Conservation (phyloP, 2,888 invertebrate genomes). For the Homarus gammarus region DNA sequence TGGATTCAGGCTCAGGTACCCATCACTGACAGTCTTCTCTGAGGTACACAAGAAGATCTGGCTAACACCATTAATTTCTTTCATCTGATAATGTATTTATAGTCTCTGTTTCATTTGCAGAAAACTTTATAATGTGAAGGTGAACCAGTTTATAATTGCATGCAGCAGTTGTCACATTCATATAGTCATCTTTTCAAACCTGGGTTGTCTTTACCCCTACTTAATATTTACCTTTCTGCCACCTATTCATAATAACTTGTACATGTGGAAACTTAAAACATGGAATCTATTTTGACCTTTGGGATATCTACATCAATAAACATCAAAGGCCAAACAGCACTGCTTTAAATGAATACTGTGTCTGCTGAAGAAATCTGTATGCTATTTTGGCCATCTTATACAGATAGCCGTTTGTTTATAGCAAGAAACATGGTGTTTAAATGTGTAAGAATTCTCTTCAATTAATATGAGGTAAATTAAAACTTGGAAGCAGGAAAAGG, state of each 20-base stretch:
- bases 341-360: too few relatives aligned
- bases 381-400: too few relatives aligned
- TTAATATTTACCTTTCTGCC: neutral
- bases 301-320: neutral
- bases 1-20: constrained; percentile 29
- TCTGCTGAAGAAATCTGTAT: too few relatives aligned
- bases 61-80: neutral
- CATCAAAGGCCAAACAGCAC: too few relatives aligned
- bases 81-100: neutral
- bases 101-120: neutral
- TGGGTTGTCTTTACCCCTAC: neutral
- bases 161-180: neutral
- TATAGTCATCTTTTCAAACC: neutral
- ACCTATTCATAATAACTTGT: neutral
- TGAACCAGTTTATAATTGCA: neutral
- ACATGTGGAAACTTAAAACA: neutral
- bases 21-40: constrained; percentile 11
- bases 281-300: neutral
- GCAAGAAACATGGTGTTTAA: too few relatives aligned
- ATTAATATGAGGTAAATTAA: too few relatives aligned
- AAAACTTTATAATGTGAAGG: neutral
- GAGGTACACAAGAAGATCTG: constrained; percentile 4
- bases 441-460: too few relatives aligned
- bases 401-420: too few relatives aligned
- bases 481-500: neutral